Evolutionary conservation across 2,888 invertebrate species (phyloP).

Genomic region (Leptopterna dolabrata): DNA sequence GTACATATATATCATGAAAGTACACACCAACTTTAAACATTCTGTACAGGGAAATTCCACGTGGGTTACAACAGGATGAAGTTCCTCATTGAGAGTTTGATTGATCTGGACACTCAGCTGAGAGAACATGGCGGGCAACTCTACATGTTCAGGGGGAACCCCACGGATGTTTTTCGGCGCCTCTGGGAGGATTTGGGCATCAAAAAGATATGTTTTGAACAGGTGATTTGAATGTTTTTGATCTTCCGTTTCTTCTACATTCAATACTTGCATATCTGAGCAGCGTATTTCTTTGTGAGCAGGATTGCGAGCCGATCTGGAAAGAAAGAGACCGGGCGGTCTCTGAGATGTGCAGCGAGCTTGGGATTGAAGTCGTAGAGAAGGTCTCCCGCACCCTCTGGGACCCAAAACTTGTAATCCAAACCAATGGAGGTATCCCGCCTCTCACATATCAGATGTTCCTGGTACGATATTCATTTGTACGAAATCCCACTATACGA

Average conservation of each 20-base stretch:
- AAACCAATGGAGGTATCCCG: slow-evolving; percentile 77
- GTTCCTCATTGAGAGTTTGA: slow-evolving; percentile 75
- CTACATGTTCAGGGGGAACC: slow-evolving; percentile 73
- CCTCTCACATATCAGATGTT: slow-evolving; percentile 80
- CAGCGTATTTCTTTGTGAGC: slow-evolving; percentile 59
- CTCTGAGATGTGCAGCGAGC: slow-evolving; percentile 70
- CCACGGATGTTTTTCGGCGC: slow-evolving; percentile 71
- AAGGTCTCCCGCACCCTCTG: slow-evolving; percentile 79
- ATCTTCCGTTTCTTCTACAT: too few species aligned
- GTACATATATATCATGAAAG: too few species aligned
- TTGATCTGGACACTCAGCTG: slow-evolving; percentile 74
- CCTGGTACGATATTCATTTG: slow-evolving; percentile 68
- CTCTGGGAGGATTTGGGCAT: slow-evolving; percentile 73
- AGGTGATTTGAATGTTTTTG: too few species aligned
- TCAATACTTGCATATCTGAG: background rate
- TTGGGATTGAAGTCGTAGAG: slow-evolving; percentile 72
- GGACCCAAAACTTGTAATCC: slow-evolving; percentile 75
- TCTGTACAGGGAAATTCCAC: slow-evolving; percentile 71
- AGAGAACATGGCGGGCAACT: slow-evolving; percentile 72
- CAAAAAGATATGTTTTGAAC: slow-evolving; percentile 67
- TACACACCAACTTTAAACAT: background rate
- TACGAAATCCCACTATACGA: too few species aligned
- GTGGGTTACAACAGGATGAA: slow-evolving; percentile 77
- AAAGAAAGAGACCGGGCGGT: slow-evolving; percentile 73
- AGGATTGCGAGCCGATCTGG: slow-evolving; percentile 82